phyloP scores from a whole-genome alignment of 1,140 invertebrate genomes.

The Cyclargus thomasi region DNA sequence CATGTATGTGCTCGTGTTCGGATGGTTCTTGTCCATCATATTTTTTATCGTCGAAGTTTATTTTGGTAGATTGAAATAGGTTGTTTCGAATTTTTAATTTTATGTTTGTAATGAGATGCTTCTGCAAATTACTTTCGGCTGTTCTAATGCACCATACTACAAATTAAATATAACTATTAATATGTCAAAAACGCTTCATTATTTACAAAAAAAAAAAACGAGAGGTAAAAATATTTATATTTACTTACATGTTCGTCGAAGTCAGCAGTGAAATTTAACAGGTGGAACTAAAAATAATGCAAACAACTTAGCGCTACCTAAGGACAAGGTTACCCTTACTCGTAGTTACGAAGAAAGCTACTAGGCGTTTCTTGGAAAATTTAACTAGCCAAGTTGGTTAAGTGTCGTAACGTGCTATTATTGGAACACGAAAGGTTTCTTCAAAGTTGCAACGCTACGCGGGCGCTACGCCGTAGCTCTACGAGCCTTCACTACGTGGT shows the following conservation, averaged over 20 bases:
- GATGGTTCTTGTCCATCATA: constrained; percentile 38
- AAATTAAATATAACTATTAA: no score
- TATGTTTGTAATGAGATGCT: no score
- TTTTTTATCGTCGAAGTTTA: constrained; percentile 46
- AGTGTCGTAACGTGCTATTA: neutral
- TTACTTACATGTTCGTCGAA: no score
- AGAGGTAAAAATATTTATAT: no score
- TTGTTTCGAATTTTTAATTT: no score
- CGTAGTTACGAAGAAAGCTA: no score
- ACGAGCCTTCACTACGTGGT: neutral
- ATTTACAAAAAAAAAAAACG: no score
- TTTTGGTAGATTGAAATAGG: constrained; percentile 27
- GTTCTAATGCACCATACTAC: no score
- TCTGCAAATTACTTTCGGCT: no score
- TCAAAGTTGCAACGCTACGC: neutral
- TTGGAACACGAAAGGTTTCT: neutral
- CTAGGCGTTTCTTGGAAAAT: neutral
- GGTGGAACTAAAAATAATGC: no score
- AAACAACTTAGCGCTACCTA: neutral
- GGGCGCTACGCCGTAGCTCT: neutral
- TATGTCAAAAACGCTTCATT: no score
- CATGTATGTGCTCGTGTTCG: constrained; percentile 36
- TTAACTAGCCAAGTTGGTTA: neutral
- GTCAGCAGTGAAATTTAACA: no score
- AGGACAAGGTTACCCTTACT: neutral